Base-by-base conservation (phyloP, 2,797 vertebrate genomes). In the Molossus molossus region DNA sequence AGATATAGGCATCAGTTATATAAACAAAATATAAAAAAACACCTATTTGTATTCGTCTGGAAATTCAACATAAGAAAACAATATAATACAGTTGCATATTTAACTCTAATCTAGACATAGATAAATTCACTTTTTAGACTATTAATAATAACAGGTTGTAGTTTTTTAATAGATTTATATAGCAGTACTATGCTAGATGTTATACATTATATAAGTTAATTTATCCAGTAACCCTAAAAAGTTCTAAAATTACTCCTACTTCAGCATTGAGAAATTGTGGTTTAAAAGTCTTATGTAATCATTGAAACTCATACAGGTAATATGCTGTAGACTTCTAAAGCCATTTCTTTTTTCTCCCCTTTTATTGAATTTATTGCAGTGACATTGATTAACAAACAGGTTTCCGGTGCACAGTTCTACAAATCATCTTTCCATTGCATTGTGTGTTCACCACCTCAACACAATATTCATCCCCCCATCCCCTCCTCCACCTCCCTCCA, bases 201-300 rank as follows among this genome's bases (percentile, higher is more conserved):
- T 84, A 76, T 90, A 81, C 37, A 12, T 73, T 73, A 33, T 80
- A 12, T 70, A 17, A 80, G 62, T 91, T 87, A 83, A 57, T 84
- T 83, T 81, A 75, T 33, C 25, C 5, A 55, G 18, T 33, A 87
- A 50, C 23, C 58, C 3, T 91, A 86, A 87, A 86, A 85, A 65
- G 17, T 92, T 90, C 72, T 72, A 67, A 55, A 25, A 93, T 67
- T 82, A 57, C 27, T 81, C 7, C n/a, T 81, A 33, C 13, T 60
- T 58, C 25, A 64, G 13, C 27, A 83, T 15, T 70, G 53, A 69
- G 33, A 97, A 93, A 89, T 14, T 77, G 13, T 75, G 37, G 53
- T 70, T 93, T 80, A 53, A 33, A 94, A 89, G 25, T 76, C 14
- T 25, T 60, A 82, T 85, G 81, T 95, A 86, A 27, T 57, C 57